Evolutionary conservation across 1,140 invertebrate genomes (phyloP), one percentile per base, ranked within the genome.

Genomic region (Euborellia annulipes): DNA sequence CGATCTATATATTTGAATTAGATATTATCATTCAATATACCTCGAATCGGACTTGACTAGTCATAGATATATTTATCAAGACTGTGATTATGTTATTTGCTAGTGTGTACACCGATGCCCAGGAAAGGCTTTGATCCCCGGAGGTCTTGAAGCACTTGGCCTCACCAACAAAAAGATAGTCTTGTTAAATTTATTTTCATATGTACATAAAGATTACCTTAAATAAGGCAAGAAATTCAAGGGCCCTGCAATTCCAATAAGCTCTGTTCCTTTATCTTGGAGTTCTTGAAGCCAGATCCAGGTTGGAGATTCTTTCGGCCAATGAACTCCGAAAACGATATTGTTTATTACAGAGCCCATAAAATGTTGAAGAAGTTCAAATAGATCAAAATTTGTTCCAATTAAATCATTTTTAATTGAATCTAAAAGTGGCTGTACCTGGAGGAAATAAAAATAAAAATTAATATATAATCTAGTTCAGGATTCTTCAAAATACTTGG

Each of bases 171-270:
- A n/a, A n/a, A n/a, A n/a, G n/a, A n/a, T n/a, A n/a, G n/a, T n/a
- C n/a, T n/a, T n/a, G n/a, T n/a, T n/a, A n/a, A n/a, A n/a, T n/a
- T n/a, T n/a, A n/a, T n/a, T n/a, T n/a, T n/a, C n/a, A n/a, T n/a
- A n/a, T n/a, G n/a, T n/a, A n/a, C n/a, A n/a, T n/a, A n/a, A n/a
- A n/a, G n/a, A n/a, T n/a, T n/a, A 85, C 82, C 81, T 75, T 3
- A 86, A 62, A 60, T 82, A 79, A 20, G 86, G 83, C 34, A 89
- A 62, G 58, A 89, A 89, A 59, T 89, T 91, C 0, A 89, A 63
- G 13, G 78, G 71, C 2, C 81, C 84, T 8, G 83, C 76, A 7
- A 89, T 71, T 0, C 83, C 82, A 50, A 88, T 79, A 46, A 78
- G 67, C 56, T 85, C 79, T 19, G 78, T 72, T 1, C 83, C 83